Conservation (phyloP, 2,113 vertebrate genomes). For the Halcyon senegalensis region DNA sequence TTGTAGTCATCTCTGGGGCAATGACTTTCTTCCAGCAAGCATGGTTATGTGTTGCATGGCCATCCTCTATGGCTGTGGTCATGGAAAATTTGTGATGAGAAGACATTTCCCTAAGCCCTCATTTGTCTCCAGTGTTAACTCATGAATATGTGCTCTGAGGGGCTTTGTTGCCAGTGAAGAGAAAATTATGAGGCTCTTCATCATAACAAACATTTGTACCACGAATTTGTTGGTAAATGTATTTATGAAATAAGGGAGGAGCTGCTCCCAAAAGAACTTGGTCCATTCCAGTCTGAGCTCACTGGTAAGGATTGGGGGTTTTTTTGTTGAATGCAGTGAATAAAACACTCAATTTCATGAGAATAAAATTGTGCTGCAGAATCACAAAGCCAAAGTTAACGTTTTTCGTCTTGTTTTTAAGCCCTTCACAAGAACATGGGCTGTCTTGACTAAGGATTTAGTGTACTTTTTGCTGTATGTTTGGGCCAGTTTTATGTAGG, state of each 20-base stretch:
- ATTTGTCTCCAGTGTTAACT: not conserved
- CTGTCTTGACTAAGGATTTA: not conserved
- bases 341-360: not conserved
- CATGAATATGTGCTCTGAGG: not conserved
- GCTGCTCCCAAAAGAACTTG: not conserved
- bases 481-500: not conserved
- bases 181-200: not conserved
- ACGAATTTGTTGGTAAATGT: not conserved
- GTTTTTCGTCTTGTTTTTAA: not conserved
- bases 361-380: not conserved
- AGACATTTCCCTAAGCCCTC: not conserved
- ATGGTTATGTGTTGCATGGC: accelerated
- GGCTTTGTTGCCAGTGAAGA: not conserved
- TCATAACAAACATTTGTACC: not conserved
- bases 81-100: not conserved
- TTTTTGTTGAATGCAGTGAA: not conserved
- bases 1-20: not conserved
- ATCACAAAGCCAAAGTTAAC: not conserved
- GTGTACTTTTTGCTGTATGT: not conserved
- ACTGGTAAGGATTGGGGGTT: not conserved
- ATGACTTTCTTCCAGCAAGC: not conserved
- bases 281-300: not conserved
- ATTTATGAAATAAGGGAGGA: not conserved
- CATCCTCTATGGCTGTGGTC: not conserved
- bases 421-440: not conserved